phyloP scores from a whole-genome alignment of 2,797 vertebrate species.

The Discoglossus pictus region DNA sequence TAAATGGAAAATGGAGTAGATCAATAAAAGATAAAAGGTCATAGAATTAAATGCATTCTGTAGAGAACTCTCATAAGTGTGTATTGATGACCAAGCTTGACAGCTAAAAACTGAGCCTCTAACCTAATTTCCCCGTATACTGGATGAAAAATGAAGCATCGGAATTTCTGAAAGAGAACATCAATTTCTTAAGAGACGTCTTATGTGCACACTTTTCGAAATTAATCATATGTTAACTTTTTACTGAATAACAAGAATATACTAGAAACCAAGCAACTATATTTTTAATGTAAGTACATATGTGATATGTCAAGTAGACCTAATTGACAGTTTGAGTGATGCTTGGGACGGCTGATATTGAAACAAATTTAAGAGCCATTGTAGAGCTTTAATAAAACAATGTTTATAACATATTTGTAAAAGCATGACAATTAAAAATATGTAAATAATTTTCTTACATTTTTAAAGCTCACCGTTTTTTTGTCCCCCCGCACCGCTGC shows the following conservation, averaged over 20 bases:
- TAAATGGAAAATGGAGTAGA: conserved; percentile 42
- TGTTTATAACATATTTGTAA: no score
- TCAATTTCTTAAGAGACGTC: conserved; percentile 31
- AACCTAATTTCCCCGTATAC: conserved; percentile 39
- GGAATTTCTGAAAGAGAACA: conserved; percentile 27
- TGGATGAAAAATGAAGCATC: conserved; percentile 35
- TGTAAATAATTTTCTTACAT: no score
- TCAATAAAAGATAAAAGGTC: conserved; percentile 49
- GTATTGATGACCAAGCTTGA: conserved; percentile 43
- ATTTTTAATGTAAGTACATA: background rate
- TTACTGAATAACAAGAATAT: background rate
- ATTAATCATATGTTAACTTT: conserved; percentile 26
- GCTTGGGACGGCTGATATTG: no score
- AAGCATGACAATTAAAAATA: no score
- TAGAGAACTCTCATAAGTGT: conserved; percentile 42
- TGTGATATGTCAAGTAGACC: conserved; percentile 1
- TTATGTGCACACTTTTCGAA: background rate
- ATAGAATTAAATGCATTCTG: conserved; percentile 45
- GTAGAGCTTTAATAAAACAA: no score
- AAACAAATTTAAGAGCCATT: no score
- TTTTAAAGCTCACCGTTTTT: no score
- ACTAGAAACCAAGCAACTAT: background rate
- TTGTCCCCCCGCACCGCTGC: no score
- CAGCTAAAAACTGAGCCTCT: conserved; percentile 27
- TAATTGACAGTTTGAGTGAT: no score